Conservation (phyloP, 2,888 invertebrate genomes). For the Pristionchus japonicus region DNA sequence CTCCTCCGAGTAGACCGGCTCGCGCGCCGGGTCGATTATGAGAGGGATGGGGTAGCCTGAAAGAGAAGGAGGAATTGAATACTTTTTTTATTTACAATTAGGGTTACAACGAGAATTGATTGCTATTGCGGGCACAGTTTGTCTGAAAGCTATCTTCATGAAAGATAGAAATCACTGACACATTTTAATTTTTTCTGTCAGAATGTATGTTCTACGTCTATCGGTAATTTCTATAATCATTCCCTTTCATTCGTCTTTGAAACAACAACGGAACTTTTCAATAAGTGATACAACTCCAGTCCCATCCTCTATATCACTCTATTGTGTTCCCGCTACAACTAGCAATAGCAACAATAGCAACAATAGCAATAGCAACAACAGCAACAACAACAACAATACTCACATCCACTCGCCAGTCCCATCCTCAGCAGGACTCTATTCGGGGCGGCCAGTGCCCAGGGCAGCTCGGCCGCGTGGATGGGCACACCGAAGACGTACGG, state of each 20-base stretch:
- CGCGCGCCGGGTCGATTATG: constrained; percentile 63
- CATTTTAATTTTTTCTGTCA: too few species aligned
- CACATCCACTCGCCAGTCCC: constrained; percentile 63
- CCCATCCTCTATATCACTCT: too few species aligned
- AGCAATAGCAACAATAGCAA: too few species aligned
- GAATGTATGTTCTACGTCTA: too few species aligned
- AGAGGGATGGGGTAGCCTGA: constrained; percentile 70
- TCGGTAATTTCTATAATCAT: too few species aligned
- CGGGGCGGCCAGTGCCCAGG: constrained; percentile 67
- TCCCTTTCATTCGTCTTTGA: too few species aligned
- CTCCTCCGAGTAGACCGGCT: constrained; percentile 59
- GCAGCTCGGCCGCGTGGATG: constrained; percentile 55
- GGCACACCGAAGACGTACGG: constrained; percentile 43
- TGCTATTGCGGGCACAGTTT: background rate
- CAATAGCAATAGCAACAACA: too few species aligned
- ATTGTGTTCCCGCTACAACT: too few species aligned
- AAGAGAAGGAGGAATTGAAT: background rate
- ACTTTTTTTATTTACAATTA: background rate
- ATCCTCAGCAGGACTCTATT: constrained; percentile 65
- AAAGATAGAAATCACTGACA: too few species aligned
- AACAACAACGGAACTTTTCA: too few species aligned
- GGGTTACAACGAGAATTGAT: background rate
- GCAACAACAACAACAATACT: constrained; percentile 24
- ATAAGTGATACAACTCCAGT: too few species aligned
- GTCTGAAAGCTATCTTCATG: too few species aligned